These are phyloP conservation scores for Neomonachus schauinslandi DNA, from an alignment of 2,113 vertebrate species.

Conservation along the genomic window DNA sequence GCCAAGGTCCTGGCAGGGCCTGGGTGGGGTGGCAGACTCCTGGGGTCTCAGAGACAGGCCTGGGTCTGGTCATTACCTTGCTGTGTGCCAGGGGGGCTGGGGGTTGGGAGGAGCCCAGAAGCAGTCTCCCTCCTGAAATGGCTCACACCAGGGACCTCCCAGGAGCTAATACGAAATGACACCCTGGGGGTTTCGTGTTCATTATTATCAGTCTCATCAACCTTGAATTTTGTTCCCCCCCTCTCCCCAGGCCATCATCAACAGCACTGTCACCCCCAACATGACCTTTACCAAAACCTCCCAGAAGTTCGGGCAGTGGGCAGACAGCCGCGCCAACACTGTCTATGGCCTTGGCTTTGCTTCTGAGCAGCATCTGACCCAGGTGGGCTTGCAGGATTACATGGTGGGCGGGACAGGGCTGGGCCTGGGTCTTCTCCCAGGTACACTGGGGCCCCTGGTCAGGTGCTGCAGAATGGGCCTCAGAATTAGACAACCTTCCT, in stretches of 20 bases:
- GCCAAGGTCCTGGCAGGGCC: conserved; percentile 90
- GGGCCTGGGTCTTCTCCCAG: neutral
- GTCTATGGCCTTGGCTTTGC: conserved; percentile 97
- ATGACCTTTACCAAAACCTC: conserved; percentile 99
- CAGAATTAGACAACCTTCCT: neutral
- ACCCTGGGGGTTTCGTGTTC: neutral
- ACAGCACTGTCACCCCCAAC: conserved; percentile 97
- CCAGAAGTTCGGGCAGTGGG: conserved; percentile 99
- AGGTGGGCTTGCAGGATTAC: conserved; percentile 82
- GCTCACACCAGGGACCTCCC: neutral
- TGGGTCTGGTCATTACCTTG: neutral
- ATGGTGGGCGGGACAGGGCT: neutral
- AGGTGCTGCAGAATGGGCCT: neutral
- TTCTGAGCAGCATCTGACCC: conserved; percentile 96
- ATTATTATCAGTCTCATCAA: neutral
- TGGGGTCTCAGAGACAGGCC: neutral
- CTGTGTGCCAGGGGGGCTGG: neutral
- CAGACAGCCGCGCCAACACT: conserved; percentile 96
- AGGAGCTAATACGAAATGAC: neutral
- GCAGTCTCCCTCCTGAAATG: neutral
- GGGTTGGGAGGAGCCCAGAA: neutral
- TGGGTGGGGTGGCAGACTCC: neutral
- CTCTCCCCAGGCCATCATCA: conserved; percentile 93
- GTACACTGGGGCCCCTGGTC: neutral
- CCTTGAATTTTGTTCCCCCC: conserved; percentile 11